phyloP scores from a whole-genome alignment of 2,797 vertebrate genomes.

The Sylvilagus floridanus region DNA sequence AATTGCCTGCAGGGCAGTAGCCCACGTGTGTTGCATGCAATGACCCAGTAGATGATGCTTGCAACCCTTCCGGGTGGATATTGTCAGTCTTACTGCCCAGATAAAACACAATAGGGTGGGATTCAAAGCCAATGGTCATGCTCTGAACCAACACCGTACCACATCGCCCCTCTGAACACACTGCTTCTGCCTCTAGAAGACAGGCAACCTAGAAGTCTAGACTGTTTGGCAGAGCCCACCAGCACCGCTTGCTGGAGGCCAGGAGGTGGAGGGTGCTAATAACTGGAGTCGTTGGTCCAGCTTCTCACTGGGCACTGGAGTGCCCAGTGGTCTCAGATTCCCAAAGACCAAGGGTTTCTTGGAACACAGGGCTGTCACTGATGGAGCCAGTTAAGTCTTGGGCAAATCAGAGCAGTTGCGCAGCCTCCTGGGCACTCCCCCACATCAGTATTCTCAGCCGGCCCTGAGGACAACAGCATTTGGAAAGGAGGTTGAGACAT shows the following conservation, averaged over 20 bases:
- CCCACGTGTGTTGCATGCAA: not conserved
- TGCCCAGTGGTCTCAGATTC: not conserved
- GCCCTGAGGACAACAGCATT: not conserved
- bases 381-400: not conserved
- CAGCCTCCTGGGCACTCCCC: not conserved
- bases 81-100: not conserved
- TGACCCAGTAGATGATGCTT: not conserved
- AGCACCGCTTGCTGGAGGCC: not conserved
- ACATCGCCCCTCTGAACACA: not conserved
- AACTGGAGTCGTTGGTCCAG: not conserved
- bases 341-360: not conserved
- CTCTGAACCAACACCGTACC: too few species aligned
- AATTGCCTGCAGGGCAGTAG: not conserved
- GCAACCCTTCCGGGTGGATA: not conserved
- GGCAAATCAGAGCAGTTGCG: not conserved
- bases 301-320: not conserved
- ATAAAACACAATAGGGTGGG: not conserved
- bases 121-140: not conserved
- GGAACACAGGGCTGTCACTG: not conserved
- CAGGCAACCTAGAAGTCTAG: not conserved
- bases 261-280: not conserved
- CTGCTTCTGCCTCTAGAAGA: not conserved
- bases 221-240: not conserved
- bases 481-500: not conserved
- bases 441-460: not conserved